These are phyloP conservation scores for Cairina moschata DNA, from an alignment of 2,113 vertebrate species.

Conservation along the genomic window DNA sequence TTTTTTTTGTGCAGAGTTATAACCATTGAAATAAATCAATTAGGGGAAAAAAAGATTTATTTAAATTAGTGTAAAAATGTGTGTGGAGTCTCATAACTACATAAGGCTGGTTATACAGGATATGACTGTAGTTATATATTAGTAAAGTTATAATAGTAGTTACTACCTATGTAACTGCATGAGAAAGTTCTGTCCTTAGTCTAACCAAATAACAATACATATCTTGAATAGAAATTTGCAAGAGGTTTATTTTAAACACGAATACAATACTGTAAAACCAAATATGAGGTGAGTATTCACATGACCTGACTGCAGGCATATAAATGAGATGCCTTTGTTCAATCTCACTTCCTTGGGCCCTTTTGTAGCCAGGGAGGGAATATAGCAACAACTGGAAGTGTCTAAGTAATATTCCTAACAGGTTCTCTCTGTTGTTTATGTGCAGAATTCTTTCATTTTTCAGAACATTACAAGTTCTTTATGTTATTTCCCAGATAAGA, in stretches of 20 bases:
- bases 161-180: not conserved
- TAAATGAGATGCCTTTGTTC: not conserved
- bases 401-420: not conserved
- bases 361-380: not conserved
- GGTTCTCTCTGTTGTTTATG: not conserved
- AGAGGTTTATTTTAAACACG: not conserved
- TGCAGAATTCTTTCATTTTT: not conserved
- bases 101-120: not conserved
- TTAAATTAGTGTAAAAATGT: not conserved
- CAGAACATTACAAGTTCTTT: not conserved
- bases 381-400: not conserved
- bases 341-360: not conserved
- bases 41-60: not conserved
- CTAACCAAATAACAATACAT: not conserved
- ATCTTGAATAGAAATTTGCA: not conserved
- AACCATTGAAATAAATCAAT: not conserved
- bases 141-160: not conserved
- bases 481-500: constrained; percentile 62
- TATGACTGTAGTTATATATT: not conserved
- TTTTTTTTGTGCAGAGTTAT: not conserved
- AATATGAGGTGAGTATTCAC: not conserved
- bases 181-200: not conserved
- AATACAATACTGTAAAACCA: not conserved
- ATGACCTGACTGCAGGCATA: not conserved
- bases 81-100: not conserved